Base-by-base conservation (phyloP, 2,797 vertebrate species). In the Novumbra hubbsi region DNA sequence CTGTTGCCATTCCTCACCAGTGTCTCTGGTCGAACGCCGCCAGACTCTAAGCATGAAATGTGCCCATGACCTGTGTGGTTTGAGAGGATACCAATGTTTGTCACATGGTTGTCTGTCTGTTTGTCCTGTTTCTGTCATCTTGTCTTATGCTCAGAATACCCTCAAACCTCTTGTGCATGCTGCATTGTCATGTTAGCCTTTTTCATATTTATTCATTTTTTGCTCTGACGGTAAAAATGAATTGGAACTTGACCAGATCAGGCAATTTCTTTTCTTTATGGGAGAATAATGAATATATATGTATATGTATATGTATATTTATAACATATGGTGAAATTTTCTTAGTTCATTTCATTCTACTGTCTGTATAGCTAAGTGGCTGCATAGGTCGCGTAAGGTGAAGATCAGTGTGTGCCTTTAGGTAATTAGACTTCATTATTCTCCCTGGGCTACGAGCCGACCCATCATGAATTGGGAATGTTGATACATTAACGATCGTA, bases 191-290 rank as follows among this genome's bases (percentile, higher is more conserved):
- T 78, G 68, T 80, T 65, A 67, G n/a, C 74, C 52, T 72, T 48
- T 48, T 73, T 62, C 66, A 50, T 63, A 21, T 74, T 34, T 77
- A 85, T 88, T 86, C 85, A 88, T 81, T 81, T 85, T 83, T 83
- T 75, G n/a, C 57, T 83, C 75, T 27, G 74, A 78, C 62, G 71
- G 78, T 81, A 79, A 81, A 73, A 76, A 78, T 81, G 84, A 80
- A 76, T 76, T 38, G 30, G 27, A 65, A 17, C 28, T 34, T 4
- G 80, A 78, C 82, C 80, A 83, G 78, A 86, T 34, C 52, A 19
- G 21, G 28, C 45, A 17, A 48, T 41, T 50, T 60, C 11, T 66
- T 68, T 41, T 34, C 63, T 65, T 7, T 69, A n/a, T 49, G 52
- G 52, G 64, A 24, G 63, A 65, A 65, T 65, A 64, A 65, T 65